Evolutionary conservation across 2,797 vertebrate genomes (phyloP).

Genomic region (Dromococcyx pavoninus): DNA sequence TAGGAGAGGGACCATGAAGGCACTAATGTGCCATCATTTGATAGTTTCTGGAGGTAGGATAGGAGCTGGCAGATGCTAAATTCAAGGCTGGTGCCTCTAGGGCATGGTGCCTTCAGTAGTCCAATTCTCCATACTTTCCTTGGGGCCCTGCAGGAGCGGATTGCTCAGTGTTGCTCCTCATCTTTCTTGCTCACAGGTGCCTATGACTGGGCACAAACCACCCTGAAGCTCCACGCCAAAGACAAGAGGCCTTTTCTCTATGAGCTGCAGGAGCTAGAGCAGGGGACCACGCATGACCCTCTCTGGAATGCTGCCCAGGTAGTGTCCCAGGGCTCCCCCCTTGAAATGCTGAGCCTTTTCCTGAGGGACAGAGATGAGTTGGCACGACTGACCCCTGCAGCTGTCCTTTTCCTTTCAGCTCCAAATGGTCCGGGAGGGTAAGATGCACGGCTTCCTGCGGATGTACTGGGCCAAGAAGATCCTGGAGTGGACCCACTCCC

Average conservation of each 20-base stretch:
- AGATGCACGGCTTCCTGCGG: constrained; percentile 89
- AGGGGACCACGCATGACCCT: constrained; percentile 81
- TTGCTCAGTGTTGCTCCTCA: neutral
- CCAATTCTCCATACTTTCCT: neutral
- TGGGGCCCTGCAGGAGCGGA: neutral
- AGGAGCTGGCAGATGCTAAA: neutral
- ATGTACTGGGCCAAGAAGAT: constrained; percentile 98
- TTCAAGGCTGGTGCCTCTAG: neutral
- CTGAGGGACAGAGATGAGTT: fast-evolving
- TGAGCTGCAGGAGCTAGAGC: constrained; percentile 80
- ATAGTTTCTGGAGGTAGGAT: neutral
- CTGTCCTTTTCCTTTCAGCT: neutral
- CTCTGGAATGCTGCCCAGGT: constrained; percentile 91
- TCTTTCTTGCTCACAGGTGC: constrained; percentile 74
- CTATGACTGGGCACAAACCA: constrained; percentile 85
- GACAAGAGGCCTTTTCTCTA: constrained; percentile 82
- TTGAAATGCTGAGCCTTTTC: neutral
- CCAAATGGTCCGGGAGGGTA: constrained; percentile 87
- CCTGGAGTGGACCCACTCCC: constrained; percentile 88
- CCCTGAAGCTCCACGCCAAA: constrained; percentile 81
- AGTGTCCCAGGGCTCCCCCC: fast-evolving
- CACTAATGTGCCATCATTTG: neutral
- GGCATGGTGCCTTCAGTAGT: neutral
- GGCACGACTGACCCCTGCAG: fast-evolving
- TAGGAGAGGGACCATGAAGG: neutral